Evolutionary conservation across 2,113 vertebrate species (phyloP).

Genomic region (Cynopterus brachyotis): DNA sequence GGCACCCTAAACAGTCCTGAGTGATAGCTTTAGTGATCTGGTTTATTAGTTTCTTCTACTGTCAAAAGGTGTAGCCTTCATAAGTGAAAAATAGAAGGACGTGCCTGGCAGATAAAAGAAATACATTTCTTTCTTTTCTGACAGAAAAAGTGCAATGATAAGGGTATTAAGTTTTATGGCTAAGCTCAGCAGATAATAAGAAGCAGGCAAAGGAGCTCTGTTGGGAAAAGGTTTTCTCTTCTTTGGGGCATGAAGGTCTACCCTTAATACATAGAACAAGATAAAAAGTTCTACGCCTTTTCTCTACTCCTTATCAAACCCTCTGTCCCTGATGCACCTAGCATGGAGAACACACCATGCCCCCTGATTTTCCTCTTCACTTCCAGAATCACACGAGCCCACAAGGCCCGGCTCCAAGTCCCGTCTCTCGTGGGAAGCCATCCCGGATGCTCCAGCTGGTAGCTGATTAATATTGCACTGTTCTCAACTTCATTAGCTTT

Average conservation of each 20-base stretch:
- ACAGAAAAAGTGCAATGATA: not conserved
- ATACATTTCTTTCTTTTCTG: not conserved
- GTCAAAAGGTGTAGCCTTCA: not conserved
- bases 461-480: accelerated
- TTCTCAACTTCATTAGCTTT: not conserved
- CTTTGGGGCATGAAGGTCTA: not conserved
- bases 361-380: accelerated
- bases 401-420: not conserved
- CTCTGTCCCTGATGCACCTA: not conserved
- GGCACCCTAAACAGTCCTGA: not conserved
- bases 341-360: accelerated
- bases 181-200: conserved; percentile 4
- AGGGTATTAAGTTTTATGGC: conserved; percentile 11
- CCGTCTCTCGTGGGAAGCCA: not conserved
- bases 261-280: not conserved
- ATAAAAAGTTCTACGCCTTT: accelerated
- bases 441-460: not conserved
- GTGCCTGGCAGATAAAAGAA: not conserved
- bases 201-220: not conserved
- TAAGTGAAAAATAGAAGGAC: not conserved
- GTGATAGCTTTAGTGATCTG: not conserved
- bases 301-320: not conserved
- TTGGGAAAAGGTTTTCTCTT: not conserved
- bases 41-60: not conserved
- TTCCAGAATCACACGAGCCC: not conserved